These are phyloP conservation scores for Lomographa bimaculata DNA, from an alignment of 2,888 invertebrate genomes.

Conservation along the genomic window DNA sequence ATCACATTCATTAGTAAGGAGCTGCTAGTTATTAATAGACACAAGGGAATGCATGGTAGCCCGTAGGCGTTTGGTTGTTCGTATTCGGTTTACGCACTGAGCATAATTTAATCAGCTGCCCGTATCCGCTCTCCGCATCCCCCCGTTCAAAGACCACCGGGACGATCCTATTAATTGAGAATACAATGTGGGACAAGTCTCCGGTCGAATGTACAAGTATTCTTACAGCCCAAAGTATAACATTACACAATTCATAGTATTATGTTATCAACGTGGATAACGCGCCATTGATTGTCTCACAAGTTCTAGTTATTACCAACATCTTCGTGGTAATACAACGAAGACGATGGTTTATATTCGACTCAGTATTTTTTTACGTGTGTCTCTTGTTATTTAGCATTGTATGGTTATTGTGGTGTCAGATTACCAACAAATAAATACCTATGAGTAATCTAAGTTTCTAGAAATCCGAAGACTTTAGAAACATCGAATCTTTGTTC, in stretches of 20 bases:
- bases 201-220: constrained; percentile 2
- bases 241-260: not conserved
- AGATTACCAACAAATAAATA: too few relatives aligned
- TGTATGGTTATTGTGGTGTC: too few relatives aligned
- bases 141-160: constrained; percentile 47
- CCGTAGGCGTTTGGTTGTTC: constrained; percentile 23
- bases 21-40: constrained; percentile 24
- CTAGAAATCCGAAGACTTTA: too few relatives aligned
- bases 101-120: constrained; percentile 69
- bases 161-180: constrained; percentile 27
- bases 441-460: constrained; percentile 24
- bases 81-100: constrained; percentile 42
- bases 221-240: constrained; percentile 1
- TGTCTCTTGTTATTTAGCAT: too few relatives aligned
- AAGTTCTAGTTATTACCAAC: constrained; percentile 28
- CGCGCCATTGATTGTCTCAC: constrained; percentile 8
- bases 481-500: constrained; percentile 14
- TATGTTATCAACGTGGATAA: not conserved
- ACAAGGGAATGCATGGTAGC: constrained; percentile 24
- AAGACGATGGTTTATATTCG: too few relatives aligned
- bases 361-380: too few relatives aligned
- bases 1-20: constrained; percentile 30
- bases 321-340: constrained; percentile 10
- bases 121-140: constrained; percentile 61
- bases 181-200: constrained; percentile 13